A percentile compares a stretch with the other conserved stretches of the same genome.
Evolutionary conservation across 2,113 vertebrate genomes (phyloP).

Genomic region (Pollachius pollachius): DNA sequence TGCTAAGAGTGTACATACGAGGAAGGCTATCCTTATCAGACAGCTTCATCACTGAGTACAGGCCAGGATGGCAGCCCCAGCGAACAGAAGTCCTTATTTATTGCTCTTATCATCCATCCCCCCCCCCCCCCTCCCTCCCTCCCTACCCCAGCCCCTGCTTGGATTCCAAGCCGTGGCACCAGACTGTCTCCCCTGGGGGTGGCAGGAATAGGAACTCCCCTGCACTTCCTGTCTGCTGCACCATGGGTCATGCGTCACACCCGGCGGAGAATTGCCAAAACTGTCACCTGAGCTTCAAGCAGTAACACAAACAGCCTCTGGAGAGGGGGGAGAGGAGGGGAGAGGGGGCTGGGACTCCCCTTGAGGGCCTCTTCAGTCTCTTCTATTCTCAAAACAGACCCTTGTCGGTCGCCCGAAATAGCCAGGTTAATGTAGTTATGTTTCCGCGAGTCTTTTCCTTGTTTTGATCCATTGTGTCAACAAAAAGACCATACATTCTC

Average conservation of each 20-base stretch:
- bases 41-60: too few species aligned
- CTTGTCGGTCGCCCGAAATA: constrained; percentile 57
- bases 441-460: constrained; percentile 60
- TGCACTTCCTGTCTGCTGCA: constrained; percentile 69
- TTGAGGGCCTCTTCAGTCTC: constrained; percentile 34
- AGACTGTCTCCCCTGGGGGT: constrained; percentile 73
- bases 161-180: constrained; percentile 68
- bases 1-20: too few species aligned
- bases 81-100: too few species aligned
- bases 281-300: constrained; percentile 60
- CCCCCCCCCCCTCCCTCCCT: background rate
- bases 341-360: constrained; percentile 9
- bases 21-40: too few species aligned
- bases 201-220: constrained; percentile 76
- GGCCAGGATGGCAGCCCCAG: too few species aligned
- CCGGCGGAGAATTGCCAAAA: constrained; percentile 49
- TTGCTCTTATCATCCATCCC: constrained; percentile 1
- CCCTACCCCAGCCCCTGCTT: constrained; percentile 8
- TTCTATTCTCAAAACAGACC: constrained; percentile 58
- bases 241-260: constrained; percentile 59
- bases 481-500: constrained; percentile 36
- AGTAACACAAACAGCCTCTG: constrained; percentile 49
- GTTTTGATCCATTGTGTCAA: constrained; percentile 66
- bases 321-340: background rate
- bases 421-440: constrained; percentile 56